These are phyloP conservation scores for Catostomus latipinnis DNA, from an alignment of 2,797 vertebrate species.

Conservation along the genomic window DNA sequence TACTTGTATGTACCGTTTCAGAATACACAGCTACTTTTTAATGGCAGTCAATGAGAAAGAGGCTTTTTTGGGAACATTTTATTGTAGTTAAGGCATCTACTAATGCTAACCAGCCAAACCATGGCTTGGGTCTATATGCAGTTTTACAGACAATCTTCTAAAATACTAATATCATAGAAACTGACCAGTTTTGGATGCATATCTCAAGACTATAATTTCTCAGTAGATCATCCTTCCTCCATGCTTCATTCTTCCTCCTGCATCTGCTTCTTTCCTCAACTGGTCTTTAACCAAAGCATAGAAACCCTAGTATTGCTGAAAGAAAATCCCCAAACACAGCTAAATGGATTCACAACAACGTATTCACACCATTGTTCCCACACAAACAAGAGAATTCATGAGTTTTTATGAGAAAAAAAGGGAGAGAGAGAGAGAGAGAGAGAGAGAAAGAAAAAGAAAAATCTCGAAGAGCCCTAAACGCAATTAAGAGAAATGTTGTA, in stretches of 20 bases:
- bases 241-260: not conserved
- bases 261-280: not conserved
- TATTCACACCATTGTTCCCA: not conserved
- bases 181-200: not conserved
- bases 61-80: no score
- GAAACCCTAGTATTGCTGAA: not conserved
- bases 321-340: not conserved
- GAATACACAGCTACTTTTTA: no score
- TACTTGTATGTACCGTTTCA: no score
- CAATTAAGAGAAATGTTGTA: no score
- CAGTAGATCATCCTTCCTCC: not conserved
- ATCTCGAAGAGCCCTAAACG: no score
- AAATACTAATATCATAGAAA: not conserved
- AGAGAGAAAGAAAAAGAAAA: not conserved
- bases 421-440: not conserved
- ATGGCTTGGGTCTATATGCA: no score
- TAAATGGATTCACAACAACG: not conserved
- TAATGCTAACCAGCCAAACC: not conserved
- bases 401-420: not conserved
- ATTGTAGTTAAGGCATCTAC: no score
- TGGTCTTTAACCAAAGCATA: not conserved
- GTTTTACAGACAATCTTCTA: not conserved
- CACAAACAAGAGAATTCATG: slow-evolving; percentile 18
- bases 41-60: no score
- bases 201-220: not conserved